These are phyloP conservation scores for Ellobium chinense DNA, from an alignment of 2,888 invertebrate genomes.

Conservation along the genomic window DNA sequence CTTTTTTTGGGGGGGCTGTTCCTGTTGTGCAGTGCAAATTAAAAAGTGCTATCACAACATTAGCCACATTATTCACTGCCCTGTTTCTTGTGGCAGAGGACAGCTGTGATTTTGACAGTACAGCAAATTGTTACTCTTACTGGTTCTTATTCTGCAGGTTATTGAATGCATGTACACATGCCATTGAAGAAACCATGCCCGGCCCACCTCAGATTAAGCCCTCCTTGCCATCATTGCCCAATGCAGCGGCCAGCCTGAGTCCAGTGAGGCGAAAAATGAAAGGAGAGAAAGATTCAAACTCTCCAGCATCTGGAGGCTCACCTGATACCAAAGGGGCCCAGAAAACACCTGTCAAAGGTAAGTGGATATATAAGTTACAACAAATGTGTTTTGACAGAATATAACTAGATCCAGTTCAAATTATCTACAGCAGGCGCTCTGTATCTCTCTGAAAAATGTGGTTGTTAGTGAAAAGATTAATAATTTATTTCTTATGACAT, in stretches of 20 bases:
- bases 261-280: slow-evolving; percentile 79
- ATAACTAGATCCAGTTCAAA: too few species aligned
- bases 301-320: slow-evolving; percentile 53
- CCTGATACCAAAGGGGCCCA: slow-evolving; percentile 61
- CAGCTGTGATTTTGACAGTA: too few species aligned
- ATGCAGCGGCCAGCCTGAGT: slow-evolving; percentile 78
- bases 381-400: too few species aligned
- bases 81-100: too few species aligned
- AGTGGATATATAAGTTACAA: background rate
- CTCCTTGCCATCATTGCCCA: slow-evolving; percentile 78
- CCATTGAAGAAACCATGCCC: slow-evolving; percentile 85
- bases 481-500: too few species aligned
- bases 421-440: too few species aligned
- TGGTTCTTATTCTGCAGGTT: slow-evolving; percentile 77
- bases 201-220: slow-evolving; percentile 82
- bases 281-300: slow-evolving; percentile 63
- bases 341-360: slow-evolving; percentile 56
- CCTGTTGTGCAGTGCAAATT: too few species aligned
- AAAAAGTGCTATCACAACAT: too few species aligned
- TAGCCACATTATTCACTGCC: too few species aligned
- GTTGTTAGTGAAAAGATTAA: too few species aligned
- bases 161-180: slow-evolving; percentile 87
- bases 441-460: too few species aligned
- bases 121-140: background rate
- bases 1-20: too few species aligned